Base-by-base conservation (phyloP, 1,140 invertebrate species). In the Neomicropteryx cornuta region DNA sequence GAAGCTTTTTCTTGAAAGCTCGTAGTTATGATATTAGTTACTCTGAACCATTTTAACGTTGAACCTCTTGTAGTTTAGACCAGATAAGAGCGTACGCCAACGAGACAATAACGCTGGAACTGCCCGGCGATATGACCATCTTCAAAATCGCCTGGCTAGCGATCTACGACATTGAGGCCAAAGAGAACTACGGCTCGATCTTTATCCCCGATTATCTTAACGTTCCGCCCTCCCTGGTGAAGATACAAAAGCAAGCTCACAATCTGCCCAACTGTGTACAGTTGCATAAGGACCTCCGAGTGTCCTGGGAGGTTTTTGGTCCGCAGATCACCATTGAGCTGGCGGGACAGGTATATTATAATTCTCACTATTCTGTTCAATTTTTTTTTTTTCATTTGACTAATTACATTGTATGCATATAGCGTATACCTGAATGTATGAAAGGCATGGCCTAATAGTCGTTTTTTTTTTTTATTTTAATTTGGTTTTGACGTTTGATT, bases 231-330 rank as follows among this genome's bases (percentile, higher is more conserved):
- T 86, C 83, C 11, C 60, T 87, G 35, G 63, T 82, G 1, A 76
- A 79, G 60, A 63, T 82, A 34, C 52, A 51, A 41, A 18, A 44
- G 2, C 34, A 65, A 55, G 46, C 38, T 51, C 8, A 43, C n/a
- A n/a, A n/a, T 17, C 62, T 91, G 36, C 86, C 87, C 33, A 88
- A 91, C 58, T 93, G 90, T 58, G 58, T 83, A 45, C 86, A 89
- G 59, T 69, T 92, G 4, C 88, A 92, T 57, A 79, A 79, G 56
- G 75, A 86, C 48, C 65, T 83, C 36, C 87, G 90, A 68, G 71
- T 91, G 3, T 79, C 80, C 6, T 94, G 89, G 89, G 87, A 92
- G 55, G 78, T 92, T 3, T 87, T 90, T 55, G 87, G 88, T 0
- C 82, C 80, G n/a, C 80, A 86, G 55, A 79, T 94, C 33, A 91